Evolutionary conservation across 2,888 invertebrate species (phyloP).

Genomic region (Phortica magna): DNA sequence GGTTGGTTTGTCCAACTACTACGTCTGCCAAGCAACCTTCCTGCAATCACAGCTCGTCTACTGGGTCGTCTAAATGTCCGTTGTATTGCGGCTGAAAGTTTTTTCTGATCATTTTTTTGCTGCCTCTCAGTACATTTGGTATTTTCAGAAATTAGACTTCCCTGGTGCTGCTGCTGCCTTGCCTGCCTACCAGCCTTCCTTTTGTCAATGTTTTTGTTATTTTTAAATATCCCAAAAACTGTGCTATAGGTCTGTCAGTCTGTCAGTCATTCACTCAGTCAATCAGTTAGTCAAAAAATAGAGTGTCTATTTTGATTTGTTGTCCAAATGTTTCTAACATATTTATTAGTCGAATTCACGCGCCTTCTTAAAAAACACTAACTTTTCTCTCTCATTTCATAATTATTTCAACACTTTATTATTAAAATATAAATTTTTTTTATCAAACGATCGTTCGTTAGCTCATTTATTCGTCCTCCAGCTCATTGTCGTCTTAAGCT

Average conservation of each 20-base stretch:
- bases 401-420: slow-evolving; percentile 53
- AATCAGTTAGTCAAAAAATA: background rate
- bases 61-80: background rate
- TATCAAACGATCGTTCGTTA: too few species aligned
- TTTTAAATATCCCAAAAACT: slow-evolving; percentile 68
- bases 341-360: slow-evolving; percentile 42
- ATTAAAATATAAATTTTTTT: too few species aligned
- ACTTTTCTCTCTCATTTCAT: background rate
- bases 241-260: slow-evolving; percentile 64
- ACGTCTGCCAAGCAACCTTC: slow-evolving; percentile 51
- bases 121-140: slow-evolving; percentile 29
- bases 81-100: background rate
- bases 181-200: too few species aligned
- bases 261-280: slow-evolving; percentile 50
- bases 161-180: too few species aligned
- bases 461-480: slow-evolving; percentile 34
- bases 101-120: background rate
- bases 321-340: slow-evolving; percentile 65
- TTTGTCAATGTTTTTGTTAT: slow-evolving; percentile 39
- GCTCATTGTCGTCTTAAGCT: slow-evolving; percentile 36
- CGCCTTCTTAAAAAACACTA: background rate
- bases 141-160: slow-evolving; percentile 25
- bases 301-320: slow-evolving; percentile 68
- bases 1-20: slow-evolving; percentile 24
- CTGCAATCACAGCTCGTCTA: slow-evolving; percentile 64